Base-by-base conservation (phyloP, 2,888 invertebrate species). In the Drosophila meridiana region DNA sequence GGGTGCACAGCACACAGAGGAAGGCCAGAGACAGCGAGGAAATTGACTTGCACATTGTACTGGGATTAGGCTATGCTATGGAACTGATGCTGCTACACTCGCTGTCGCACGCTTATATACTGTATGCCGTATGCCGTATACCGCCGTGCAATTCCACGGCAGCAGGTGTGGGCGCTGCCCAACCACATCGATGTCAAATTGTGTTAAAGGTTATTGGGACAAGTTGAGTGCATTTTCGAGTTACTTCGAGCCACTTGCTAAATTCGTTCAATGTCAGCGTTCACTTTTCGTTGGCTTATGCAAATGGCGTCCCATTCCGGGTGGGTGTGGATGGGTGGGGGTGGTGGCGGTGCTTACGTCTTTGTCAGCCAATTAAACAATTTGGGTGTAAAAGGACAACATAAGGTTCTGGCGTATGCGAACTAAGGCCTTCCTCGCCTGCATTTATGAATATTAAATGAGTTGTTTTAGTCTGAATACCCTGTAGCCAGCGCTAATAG, bases 401-500 rank as follows among this genome's bases (percentile, higher is more conserved):
- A 59, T 61, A 50, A 66, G 81, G 56, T 52, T 63, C 64, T 59
- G 67, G 70, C 68, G 64, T 61, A 68, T 76, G 85, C 82, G 58
- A 71, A 67, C 80, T 70, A 71, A 81, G 74, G 76, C 69, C 48
- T 63, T 42, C 64, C 48, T 55, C 40, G 43, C 59, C 70, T 73
- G 69, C 83, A 90, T 89, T 90, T 86, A 90, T 88, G 86, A 86
- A 86, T 88, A 89, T 64, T 70, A 89, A 90, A 86, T 90, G 80
- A 90, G 85, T 78, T 76, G 58, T 48, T 60, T 64, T 36, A 76
- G 50, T 63, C 53, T 9, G 7, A 8, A 64, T 76, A 75, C 76
- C 72, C 76, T 69, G 60, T 20, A 55, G 30, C 2, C 36, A 14
- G 34, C 43, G 7, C 43, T 14, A 28, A n/a, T 26, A 26, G 3